A percentile compares a stretch with the other conserved stretches of the same genome.
phyloP scores from a whole-genome alignment of 1,140 invertebrate genomes.

The Pseudomyrmex gracilis region DNA sequence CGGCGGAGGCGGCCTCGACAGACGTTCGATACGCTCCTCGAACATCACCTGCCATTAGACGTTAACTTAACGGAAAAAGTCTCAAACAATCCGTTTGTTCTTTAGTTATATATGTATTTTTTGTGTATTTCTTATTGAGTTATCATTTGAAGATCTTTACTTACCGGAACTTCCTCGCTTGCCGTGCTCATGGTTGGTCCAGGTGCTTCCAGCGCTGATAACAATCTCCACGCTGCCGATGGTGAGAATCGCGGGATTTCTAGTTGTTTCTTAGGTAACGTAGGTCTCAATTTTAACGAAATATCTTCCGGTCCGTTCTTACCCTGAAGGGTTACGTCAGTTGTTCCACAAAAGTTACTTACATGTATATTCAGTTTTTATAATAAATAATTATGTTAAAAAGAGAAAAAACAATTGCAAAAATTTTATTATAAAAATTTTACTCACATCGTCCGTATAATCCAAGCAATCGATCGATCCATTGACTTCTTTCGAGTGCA shows the following conservation, averaged over 20 bases:
- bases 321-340: slow-evolving; percentile 52
- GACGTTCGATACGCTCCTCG: slow-evolving; percentile 86
- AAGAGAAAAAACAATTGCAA: background rate
- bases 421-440: background rate
- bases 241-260: slow-evolving; percentile 93
- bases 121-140: slow-evolving; percentile 53
- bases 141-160: slow-evolving; percentile 25
- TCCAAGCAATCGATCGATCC: slow-evolving; percentile 54
- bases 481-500: slow-evolving; percentile 55
- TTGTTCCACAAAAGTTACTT: background rate
- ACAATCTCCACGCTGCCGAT: slow-evolving; percentile 91
- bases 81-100: background rate
- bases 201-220: slow-evolving; percentile 85
- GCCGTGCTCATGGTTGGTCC: slow-evolving; percentile 79
- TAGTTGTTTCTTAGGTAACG: slow-evolving; percentile 90
- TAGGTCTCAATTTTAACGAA: slow-evolving; percentile 90
- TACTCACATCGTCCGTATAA: slow-evolving; percentile 72
- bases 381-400: slow-evolving; percentile 26
- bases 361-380: background rate
- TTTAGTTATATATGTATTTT: background rate
- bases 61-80: background rate
- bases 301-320: slow-evolving; percentile 86
- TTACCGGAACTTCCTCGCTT: slow-evolving; percentile 81
- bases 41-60: slow-evolving; percentile 78
- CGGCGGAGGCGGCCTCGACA: slow-evolving; percentile 85